Conservation (phyloP, 2,888 invertebrate genomes). For the Trachelus troglodyta region DNA sequence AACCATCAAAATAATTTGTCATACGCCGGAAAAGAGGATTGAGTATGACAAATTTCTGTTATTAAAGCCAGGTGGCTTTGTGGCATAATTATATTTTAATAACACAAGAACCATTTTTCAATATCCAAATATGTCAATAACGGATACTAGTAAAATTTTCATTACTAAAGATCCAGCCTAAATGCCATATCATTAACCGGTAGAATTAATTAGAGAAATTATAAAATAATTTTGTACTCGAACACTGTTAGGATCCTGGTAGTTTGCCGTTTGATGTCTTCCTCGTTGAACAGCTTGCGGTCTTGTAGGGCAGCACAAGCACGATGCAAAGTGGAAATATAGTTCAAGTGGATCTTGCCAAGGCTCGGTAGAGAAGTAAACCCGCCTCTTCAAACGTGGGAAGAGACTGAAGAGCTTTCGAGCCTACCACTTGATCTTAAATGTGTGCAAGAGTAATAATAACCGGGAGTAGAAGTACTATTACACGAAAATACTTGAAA, state of each 20-base stretch:
- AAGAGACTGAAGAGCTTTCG: neutral
- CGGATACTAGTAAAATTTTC: neutral
- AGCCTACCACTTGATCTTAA: neutral
- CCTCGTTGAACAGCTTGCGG: neutral
- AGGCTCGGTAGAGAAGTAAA: neutral
- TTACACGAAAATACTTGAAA: neutral
- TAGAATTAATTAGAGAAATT: neutral
- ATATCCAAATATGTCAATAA: neutral
- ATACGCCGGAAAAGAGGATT: neutral
- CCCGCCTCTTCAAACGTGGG: neutral
- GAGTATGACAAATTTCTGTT: neutral
- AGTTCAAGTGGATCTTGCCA: slow-evolving; percentile 40
- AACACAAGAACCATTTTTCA: neutral
- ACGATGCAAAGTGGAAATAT: slow-evolving; percentile 44
- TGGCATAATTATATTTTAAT: neutral
- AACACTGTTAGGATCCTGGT: neutral
- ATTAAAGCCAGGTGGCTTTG: neutral
- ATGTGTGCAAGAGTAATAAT: neutral
- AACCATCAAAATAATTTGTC: neutral
- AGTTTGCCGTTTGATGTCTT: neutral
- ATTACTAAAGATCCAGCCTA: neutral
- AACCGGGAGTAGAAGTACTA: neutral
- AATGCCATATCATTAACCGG: neutral
- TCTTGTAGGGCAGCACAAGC: slow-evolving; percentile 23
- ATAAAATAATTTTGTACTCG: neutral